Conservation (phyloP, 2,113 vertebrate species). For the Chaetura pelagica region DNA sequence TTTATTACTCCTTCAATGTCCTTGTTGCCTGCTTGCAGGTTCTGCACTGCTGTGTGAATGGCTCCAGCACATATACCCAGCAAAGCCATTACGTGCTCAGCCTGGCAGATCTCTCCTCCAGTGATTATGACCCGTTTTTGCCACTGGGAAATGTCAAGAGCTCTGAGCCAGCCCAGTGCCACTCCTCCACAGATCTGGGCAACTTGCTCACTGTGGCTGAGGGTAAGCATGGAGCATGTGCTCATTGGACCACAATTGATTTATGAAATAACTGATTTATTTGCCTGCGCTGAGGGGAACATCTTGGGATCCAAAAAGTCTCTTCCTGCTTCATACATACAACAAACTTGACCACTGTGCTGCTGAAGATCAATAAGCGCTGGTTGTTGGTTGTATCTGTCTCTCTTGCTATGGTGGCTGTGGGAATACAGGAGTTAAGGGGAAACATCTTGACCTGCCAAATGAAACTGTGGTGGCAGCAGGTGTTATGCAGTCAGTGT, state of each 20-base stretch:
- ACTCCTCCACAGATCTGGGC: constrained; percentile 81
- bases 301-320: background rate
- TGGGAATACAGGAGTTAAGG: background rate
- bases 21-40: constrained; percentile 77
- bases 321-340: background rate
- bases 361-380: background rate
- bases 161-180: constrained; percentile 81
- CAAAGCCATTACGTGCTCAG: constrained; percentile 93
- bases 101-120: constrained; percentile 88
- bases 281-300: background rate
- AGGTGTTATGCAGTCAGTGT: fast-evolving
- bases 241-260: fast-evolving
- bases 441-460: background rate
- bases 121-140: constrained; percentile 91
- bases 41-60: constrained; percentile 93
- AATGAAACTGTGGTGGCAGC: background rate
- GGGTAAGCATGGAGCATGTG: constrained; percentile 75
- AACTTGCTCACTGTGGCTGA: constrained; percentile 95
- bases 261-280: background rate
- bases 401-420: background rate
- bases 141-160: constrained; percentile 86
- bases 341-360: background rate
- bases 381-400: background rate
- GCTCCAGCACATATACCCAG: constrained; percentile 91
- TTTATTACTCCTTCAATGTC: background rate